Evolutionary conservation across 2,888 invertebrate genomes (phyloP).

Genomic region (Dynastes hyllus): DNA sequence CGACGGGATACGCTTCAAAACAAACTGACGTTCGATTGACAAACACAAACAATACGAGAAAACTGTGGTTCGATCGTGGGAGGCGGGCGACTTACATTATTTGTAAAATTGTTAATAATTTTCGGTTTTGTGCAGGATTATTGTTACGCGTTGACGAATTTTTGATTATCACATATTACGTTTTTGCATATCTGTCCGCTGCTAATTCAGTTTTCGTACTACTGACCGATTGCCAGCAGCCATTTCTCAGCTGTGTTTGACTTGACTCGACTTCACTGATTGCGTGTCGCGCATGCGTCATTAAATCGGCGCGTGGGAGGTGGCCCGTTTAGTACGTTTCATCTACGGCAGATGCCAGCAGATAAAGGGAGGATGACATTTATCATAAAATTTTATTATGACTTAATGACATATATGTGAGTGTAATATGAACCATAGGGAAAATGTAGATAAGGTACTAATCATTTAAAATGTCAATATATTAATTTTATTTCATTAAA

Average conservation of each 20-base stretch:
- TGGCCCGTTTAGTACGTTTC: slow-evolving; percentile 31
- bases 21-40: slow-evolving; percentile 37
- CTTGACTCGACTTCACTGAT: slow-evolving; percentile 59
- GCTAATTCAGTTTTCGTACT: slow-evolving; percentile 59
- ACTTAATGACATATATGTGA: too few species aligned
- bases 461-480: too few species aligned
- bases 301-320: slow-evolving; percentile 49
- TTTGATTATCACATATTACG: slow-evolving; percentile 60
- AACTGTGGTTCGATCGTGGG: slow-evolving; percentile 27
- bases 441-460: too few species aligned
- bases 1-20: slow-evolving; percentile 38
- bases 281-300: slow-evolving; percentile 60
- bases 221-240: slow-evolving; percentile 66
- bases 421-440: too few species aligned
- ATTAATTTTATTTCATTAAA: too few species aligned
- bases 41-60: slow-evolving; percentile 50
- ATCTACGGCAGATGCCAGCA: slow-evolving; percentile 42
- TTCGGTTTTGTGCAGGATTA: slow-evolving; percentile 55
- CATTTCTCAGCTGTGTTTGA: slow-evolving; percentile 62
- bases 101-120: slow-evolving; percentile 48
- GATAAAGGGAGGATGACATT: too few species aligned
- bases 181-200: slow-evolving; percentile 56
- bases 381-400: too few species aligned
- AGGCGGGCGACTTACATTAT: slow-evolving; percentile 42
- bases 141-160: slow-evolving; percentile 55